Evolutionary conservation across 2,797 vertebrate species (phyloP).

Genomic region (Rhincodon typus): DNA sequence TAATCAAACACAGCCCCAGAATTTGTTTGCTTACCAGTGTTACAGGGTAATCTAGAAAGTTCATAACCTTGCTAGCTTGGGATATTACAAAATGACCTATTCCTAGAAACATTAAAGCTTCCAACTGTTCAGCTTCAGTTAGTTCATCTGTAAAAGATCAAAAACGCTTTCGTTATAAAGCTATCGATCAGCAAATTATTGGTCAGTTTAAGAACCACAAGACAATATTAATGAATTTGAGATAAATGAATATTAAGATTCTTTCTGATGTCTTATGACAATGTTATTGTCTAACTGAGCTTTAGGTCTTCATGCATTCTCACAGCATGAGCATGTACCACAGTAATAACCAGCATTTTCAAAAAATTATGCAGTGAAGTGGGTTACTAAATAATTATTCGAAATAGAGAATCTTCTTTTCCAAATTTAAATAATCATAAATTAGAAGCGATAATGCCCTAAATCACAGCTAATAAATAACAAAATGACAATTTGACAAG

Average conservation of each 20-base stretch:
- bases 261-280: background rate
- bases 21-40: conserved; percentile 52
- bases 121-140: background rate
- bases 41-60: conserved; percentile 45
- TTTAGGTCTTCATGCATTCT: background rate
- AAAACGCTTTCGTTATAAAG: conserved; percentile 49
- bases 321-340: background rate
- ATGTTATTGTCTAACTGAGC: background rate
- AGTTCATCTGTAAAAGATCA: background rate
- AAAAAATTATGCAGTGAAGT: background rate
- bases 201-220: conserved; percentile 60
- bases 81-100: conserved; percentile 63
- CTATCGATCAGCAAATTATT: conserved; percentile 72
- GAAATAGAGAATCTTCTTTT: background rate
- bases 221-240: background rate
- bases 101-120: conserved; percentile 39
- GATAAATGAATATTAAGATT: background rate
- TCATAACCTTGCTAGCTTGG: conserved; percentile 53
- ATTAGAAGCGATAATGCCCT: conserved; percentile 20
- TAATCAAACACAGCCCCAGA: conserved; percentile 46
- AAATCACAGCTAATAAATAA: conserved; percentile 36
- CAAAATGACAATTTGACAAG: too few species aligned
- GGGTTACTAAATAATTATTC: background rate
- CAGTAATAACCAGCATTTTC: background rate
- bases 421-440: conserved; percentile 28